Evolutionary conservation across 2,797 vertebrate genomes (phyloP).

Genomic region (Kryptolebias ocellatus): DNA sequence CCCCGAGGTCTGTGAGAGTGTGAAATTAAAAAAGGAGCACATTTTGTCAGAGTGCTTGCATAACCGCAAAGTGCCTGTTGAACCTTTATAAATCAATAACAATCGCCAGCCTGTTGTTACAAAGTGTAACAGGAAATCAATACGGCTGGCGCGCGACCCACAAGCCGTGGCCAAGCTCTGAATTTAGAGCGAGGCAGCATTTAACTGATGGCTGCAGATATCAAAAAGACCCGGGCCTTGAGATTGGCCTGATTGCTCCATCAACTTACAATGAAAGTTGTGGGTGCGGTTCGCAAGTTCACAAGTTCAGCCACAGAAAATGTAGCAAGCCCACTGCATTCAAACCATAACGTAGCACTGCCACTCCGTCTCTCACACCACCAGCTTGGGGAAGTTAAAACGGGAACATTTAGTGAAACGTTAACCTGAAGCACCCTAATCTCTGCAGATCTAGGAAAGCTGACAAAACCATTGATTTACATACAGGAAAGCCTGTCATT

Average conservation of each 20-base stretch:
- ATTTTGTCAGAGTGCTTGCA: constrained; percentile 25
- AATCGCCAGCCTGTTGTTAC: constrained; percentile 49
- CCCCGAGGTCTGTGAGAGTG: constrained; percentile 1
- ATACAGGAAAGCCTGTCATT: not conserved
- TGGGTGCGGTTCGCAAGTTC: constrained; percentile 37
- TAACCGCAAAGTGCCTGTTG: constrained; percentile 48
- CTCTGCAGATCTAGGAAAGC: not conserved
- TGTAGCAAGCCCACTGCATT: constrained; percentile 6
- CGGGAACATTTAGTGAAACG: not conserved
- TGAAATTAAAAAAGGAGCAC: constrained; percentile 31
- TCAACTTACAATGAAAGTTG: constrained; percentile 38
- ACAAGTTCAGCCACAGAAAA: not conserved
- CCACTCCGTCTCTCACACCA: not conserved
- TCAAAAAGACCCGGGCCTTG: constrained; percentile 28
- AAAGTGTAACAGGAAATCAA: constrained; percentile 60
- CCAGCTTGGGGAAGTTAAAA: constrained; percentile 8
- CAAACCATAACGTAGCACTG: constrained; percentile 17
- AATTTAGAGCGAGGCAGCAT: constrained; percentile 63
- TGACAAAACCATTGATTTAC: not conserved
- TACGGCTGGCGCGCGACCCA: constrained; percentile 37
- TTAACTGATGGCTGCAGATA: constrained; percentile 34
- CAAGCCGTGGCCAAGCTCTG: constrained; percentile 52
- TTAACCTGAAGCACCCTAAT: not conserved
- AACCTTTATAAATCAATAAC: constrained; percentile 56
- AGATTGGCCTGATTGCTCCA: constrained; percentile 20